phyloP scores from a whole-genome alignment of 1,140 invertebrate species.

The Drosophila tropicalis region DNA sequence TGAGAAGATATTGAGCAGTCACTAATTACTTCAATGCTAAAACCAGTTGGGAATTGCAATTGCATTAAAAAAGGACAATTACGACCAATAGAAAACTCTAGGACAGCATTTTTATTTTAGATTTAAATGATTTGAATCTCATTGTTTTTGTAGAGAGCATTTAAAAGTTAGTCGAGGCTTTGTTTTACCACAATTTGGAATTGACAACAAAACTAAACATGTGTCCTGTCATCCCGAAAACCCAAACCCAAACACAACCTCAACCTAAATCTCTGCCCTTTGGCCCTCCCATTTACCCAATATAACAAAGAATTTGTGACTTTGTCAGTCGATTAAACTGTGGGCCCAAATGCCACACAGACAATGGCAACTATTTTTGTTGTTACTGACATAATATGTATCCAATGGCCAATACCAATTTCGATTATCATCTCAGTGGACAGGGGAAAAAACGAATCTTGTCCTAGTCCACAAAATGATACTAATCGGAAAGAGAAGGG shows the following conservation, averaged over 20 bases:
- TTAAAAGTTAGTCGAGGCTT: background rate
- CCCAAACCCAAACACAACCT: background rate
- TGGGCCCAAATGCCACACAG: conserved; percentile 5
- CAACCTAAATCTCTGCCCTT: background rate
- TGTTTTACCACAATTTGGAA: background rate
- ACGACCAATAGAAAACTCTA: too few species aligned
- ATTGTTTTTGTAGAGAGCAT: background rate
- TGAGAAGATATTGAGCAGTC: too few species aligned
- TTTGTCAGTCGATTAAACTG: conserved; percentile 21
- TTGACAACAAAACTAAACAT: background rate
- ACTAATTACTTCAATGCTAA: too few species aligned
- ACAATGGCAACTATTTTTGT: conserved; percentile 6
- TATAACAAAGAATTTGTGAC: conserved; percentile 18
- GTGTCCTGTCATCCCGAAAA: background rate
- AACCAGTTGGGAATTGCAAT: too few species aligned
- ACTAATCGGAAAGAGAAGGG: background rate
- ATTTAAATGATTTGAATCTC: too few species aligned
- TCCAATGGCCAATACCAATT: background rate
- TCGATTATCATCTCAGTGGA: conserved; percentile 1
- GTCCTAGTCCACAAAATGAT: conserved; percentile 7
- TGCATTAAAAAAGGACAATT: too few species aligned
- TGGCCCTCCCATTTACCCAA: background rate
- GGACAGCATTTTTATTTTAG: too few species aligned
- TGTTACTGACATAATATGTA: conserved; percentile 2
- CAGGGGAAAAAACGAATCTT: conserved; percentile 1